Percentiles rank a stretch among this genome's conserved stretches.
These are phyloP conservation scores for Turdus rufiventris DNA, from an alignment of 2,113 vertebrate genomes.

Conservation along the genomic window DNA sequence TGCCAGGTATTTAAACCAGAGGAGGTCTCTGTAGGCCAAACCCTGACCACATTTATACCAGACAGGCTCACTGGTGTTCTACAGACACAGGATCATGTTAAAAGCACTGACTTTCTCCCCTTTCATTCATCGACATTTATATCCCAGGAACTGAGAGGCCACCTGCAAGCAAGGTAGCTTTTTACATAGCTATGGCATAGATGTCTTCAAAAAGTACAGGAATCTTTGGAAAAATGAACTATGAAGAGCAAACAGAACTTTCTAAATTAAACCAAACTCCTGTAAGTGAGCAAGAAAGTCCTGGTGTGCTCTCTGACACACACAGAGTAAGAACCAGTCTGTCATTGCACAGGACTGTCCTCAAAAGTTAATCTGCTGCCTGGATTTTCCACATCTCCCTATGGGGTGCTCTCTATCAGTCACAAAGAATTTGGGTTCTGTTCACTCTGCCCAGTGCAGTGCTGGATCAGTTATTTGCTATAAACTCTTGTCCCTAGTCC, in stretches of 20 bases:
- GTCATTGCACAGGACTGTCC: neutral
- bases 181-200: neutral
- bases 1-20: neutral
- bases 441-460: neutral
- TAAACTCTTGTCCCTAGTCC: neutral
- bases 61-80: neutral
- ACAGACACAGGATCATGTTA: neutral
- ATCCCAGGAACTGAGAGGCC: neutral
- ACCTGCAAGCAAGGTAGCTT: neutral
- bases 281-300: neutral
- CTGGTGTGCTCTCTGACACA: neutral
- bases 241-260: neutral
- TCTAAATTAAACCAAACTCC: neutral
- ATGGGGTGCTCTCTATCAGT: neutral
- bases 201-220: neutral
- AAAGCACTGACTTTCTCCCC: neutral
- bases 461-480: neutral
- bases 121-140: neutral
- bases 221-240: neutral
- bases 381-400: neutral
- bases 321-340: neutral
- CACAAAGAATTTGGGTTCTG: neutral
- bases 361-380: neutral
- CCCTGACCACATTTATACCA: neutral
- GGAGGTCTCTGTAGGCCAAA: neutral